A percentile compares a stretch with the other conserved stretches of the same genome.
phyloP scores from a whole-genome alignment of 2,888 invertebrate genomes.

The Thyatira batis region DNA sequence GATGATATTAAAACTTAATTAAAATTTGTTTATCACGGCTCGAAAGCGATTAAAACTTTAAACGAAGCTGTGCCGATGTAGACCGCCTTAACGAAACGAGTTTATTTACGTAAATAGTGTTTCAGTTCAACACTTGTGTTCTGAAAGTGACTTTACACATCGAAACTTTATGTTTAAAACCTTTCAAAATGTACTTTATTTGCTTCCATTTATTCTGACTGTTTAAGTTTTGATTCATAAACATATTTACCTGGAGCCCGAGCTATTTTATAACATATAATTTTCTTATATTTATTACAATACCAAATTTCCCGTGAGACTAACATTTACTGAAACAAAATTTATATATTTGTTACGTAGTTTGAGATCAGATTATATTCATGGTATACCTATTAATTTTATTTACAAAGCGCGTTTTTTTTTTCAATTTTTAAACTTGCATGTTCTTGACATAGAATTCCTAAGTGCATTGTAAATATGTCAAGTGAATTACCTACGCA shows the following conservation, averaged over 20 bases:
- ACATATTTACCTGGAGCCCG: no score
- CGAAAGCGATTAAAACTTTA: conserved; percentile 81
- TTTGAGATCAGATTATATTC: no score
- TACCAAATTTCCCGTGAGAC: no score
- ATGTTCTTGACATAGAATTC: neutral
- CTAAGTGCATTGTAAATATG: neutral
- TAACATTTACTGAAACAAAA: neutral
- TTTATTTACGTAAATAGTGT: conserved; percentile 74
- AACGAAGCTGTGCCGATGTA: conserved; percentile 75
- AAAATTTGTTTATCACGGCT: conserved; percentile 81
- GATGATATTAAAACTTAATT: conserved; percentile 82
- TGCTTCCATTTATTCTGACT: neutral
- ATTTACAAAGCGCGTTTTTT: no score
- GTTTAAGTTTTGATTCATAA: neutral
- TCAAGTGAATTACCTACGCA: neutral
- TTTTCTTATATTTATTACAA: no score
- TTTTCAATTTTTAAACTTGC: no score
- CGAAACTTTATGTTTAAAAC: conserved; percentile 15
- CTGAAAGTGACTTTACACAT: conserved; percentile 29
- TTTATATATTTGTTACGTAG: no score
- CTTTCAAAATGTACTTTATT: neutral
- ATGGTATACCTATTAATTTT: no score
- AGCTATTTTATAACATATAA: no score
- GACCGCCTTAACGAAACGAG: conserved; percentile 73
- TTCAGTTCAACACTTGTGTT: conserved; percentile 47